Evolutionary conservation across 1,140 invertebrate species (phyloP).

Genomic region (Steinernema feltiae): DNA sequence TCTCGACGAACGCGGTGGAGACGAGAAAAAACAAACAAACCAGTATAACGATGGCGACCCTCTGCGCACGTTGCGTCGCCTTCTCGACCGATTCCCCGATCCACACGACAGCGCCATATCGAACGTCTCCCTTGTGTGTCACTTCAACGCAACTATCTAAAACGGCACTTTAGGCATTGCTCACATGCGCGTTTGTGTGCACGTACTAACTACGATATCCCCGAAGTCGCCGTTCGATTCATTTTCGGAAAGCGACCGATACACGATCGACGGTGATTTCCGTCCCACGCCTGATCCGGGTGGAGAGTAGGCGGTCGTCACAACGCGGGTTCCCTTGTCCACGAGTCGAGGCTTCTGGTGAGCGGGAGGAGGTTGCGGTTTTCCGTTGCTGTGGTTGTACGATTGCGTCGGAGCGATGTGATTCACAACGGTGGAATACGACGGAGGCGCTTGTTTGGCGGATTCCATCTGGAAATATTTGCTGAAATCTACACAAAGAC

Average conservation of each 20-base stretch:
- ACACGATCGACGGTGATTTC: background rate
- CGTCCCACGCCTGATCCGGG: background rate
- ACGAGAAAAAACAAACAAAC: conserved; percentile 18
- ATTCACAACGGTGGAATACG: background rate
- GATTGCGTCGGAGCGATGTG: background rate
- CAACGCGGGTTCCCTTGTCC: background rate
- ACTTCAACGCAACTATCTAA: conserved; percentile 34
- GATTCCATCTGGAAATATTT: background rate
- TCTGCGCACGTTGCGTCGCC: conserved; percentile 23
- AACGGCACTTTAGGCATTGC: too few species aligned
- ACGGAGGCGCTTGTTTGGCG: background rate
- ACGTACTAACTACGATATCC: conserved; percentile 14
- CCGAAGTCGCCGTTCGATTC: background rate
- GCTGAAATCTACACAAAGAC: background rate
- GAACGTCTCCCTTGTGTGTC: conserved; percentile 23
- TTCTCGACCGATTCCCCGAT: conserved; percentile 28
- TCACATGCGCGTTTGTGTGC: background rate
- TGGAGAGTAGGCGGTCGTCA: background rate
- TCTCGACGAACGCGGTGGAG: background rate
- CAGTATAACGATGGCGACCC: conserved; percentile 28
- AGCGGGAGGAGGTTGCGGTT: background rate
- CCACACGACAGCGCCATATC: conserved; percentile 31
- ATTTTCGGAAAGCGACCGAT: background rate
- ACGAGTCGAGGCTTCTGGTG: background rate
- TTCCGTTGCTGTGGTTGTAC: background rate